Evolutionary conservation across 2,888 invertebrate species (phyloP).

Genomic region (Pristionchus mayeri): DNA sequence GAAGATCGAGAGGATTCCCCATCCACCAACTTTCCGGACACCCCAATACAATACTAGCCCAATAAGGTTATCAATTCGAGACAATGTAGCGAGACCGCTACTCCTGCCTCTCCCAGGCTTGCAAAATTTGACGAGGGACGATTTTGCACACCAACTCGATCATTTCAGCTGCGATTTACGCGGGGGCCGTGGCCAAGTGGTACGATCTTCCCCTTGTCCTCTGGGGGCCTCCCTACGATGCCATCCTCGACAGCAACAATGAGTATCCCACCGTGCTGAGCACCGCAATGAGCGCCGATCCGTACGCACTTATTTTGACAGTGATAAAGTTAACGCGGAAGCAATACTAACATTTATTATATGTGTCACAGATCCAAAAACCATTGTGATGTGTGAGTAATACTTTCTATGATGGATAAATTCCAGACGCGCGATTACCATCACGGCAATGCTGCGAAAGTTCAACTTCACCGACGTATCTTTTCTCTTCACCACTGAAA

Average conservation of each 20-base stretch:
- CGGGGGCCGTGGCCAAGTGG: conserved; percentile 55
- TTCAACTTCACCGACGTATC: conserved; percentile 25
- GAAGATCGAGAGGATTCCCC: too few species aligned
- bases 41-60: too few species aligned
- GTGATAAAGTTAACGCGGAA: too few species aligned
- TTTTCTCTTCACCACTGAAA: background rate
- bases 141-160: background rate
- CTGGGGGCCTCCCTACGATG: conserved; percentile 64
- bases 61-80: too few species aligned
- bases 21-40: too few species aligned
- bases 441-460: background rate
- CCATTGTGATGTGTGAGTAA: background rate
- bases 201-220: conserved; percentile 58
- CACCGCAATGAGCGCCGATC: conserved; percentile 56
- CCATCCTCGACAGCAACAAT: conserved; percentile 53
- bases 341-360: too few species aligned
- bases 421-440: background rate
- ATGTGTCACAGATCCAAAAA: background rate
- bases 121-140: background rate
- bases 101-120: too few species aligned
- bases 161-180: conserved; percentile 33
- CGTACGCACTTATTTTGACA: too few species aligned
- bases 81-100: too few species aligned
- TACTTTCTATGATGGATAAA: background rate
- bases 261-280: conserved; percentile 60